Base-by-base conservation (phyloP, 2,113 vertebrate genomes). In the Takifugu bimaculatus region DNA sequence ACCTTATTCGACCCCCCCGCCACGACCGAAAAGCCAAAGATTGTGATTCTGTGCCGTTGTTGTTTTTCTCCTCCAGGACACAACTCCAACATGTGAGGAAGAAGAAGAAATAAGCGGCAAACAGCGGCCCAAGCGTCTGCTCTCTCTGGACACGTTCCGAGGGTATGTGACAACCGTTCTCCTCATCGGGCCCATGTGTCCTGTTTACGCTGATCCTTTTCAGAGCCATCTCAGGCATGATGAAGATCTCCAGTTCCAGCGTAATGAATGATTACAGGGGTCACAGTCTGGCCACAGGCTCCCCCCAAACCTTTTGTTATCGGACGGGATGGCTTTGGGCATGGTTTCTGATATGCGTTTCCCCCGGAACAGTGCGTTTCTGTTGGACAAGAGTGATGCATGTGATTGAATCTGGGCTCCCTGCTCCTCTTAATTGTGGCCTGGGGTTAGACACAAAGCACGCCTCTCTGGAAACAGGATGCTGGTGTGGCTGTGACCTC, bases 401-500 rank as follows among this genome's bases (percentile, higher is more conserved):
- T 84, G 86, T 90, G 90, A 92, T 92, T 91, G 90, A 92, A 91
- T 92, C 88, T 89, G 79, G 82, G 82, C 81, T 90, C 86, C 79
- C 87, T 91, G 88, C 87, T 85, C 2, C 68, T 53, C 74, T 82
- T 94, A 94, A 94, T 93, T 91, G 86, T 79, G 90, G 93, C 94
- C 93, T 82, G 75, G 78, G 79, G 90, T 81, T 77, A 85, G 89
- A 91, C 83, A 88, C 86, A 82, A 71, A 86, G 86, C 83, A 85
- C 83, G 80, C 80, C 89, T 91, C 85, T 90, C 83, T 88, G 72
- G 72, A 89, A 91, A 91, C 88, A 93, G 92, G 85, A 93, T 90
- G 87, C 85, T 84, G 80, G 82, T 88, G 84, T 88, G 85, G 85
- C 80, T 90, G 80, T 91, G 89, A 90, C 90, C 88, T 86, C 85